Conservation (phyloP, 2,797 vertebrate genomes). For the Prionace glauca region DNA sequence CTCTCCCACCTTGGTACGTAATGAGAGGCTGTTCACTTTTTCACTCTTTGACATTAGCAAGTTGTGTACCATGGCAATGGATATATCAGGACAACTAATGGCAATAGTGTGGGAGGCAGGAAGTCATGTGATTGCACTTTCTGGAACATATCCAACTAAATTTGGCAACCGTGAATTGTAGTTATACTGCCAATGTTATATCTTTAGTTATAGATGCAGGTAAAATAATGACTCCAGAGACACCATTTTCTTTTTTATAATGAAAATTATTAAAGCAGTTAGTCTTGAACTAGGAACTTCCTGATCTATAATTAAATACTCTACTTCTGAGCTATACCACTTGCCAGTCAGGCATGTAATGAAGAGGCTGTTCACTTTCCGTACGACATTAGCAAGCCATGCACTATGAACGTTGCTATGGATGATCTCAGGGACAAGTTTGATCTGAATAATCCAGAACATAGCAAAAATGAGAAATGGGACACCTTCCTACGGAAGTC, state of each 20-base stretch:
- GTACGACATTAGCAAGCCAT: too few relatives aligned
- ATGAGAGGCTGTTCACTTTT: not conserved
- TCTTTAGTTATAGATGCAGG: not conserved
- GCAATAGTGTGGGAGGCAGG: not conserved
- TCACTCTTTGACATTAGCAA: not conserved
- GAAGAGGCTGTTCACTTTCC: too few relatives aligned
- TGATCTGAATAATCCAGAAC: not conserved
- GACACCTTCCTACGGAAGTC: not conserved
- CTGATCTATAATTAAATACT: too few relatives aligned
- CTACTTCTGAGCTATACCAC: too few relatives aligned
- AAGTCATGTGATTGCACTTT: not conserved
- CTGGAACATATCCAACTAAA: not conserved
- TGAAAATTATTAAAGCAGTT: too few relatives aligned
- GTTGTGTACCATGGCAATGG: not conserved
- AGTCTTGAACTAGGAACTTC: too few relatives aligned
- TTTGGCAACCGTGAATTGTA: not conserved
- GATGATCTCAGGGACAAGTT: not conserved
- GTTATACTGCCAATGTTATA: not conserved
- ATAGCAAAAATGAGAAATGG: not conserved
- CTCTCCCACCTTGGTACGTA: not conserved
- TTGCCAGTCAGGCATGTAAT: too few relatives aligned
- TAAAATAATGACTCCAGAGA: too few relatives aligned
- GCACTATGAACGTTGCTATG: too few relatives aligned
- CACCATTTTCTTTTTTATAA: too few relatives aligned
- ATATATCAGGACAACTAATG: not conserved